Evolutionary conservation across 2,888 invertebrate genomes (phyloP).

Genomic region (Drosophila fungiperda): DNA sequence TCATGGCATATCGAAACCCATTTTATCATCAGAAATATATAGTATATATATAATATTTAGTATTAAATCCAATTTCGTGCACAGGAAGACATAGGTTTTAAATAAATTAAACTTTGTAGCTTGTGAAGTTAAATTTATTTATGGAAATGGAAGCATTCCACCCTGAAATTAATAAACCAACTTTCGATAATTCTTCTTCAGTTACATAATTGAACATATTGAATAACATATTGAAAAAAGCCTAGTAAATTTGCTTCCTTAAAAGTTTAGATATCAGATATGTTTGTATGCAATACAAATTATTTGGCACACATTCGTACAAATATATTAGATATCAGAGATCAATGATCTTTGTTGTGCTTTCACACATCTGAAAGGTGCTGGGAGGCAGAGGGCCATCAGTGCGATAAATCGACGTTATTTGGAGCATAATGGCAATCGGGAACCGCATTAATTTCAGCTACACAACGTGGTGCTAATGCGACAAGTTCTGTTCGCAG

Average conservation of each 20-base stretch:
- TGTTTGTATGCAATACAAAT: background rate
- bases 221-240: background rate
- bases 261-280: background rate
- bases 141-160: background rate
- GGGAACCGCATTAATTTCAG: constrained; percentile 43
- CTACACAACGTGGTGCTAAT: constrained; percentile 67
- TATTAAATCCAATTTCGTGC: background rate
- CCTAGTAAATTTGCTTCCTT: background rate
- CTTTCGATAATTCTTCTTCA: background rate
- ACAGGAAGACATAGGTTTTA: background rate
- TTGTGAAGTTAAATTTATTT: background rate
- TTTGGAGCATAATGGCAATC: constrained; percentile 40
- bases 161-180: background rate
- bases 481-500: constrained; percentile 67
- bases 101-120: background rate
- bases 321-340: background rate
- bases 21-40: background rate
- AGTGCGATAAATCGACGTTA: constrained; percentile 8
- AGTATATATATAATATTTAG: background rate
- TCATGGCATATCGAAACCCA: background rate
- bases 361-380: constrained; percentile 18
- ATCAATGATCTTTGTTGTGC: constrained; percentile 12
- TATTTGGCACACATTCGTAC: constrained; percentile 1
- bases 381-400: constrained; percentile 6
- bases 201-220: background rate